Evolutionary conservation across 2,113 vertebrate genomes (phyloP), one percentile per base, ranked within the genome.

Genomic region (Micromys minutus): DNA sequence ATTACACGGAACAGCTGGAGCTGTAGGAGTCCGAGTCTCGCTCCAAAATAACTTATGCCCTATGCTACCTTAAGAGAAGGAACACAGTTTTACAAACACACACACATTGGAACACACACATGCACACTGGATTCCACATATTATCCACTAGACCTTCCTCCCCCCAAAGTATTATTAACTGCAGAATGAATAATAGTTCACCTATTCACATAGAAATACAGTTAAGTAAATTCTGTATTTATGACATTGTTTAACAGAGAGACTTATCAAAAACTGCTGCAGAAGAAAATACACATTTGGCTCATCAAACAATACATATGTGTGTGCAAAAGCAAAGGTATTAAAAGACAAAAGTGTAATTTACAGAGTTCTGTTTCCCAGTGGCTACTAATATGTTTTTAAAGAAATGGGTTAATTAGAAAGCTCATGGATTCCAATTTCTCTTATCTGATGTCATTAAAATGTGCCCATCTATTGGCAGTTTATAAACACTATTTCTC

Each of bases 1-100:
- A 99, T 99, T 99, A 99, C 99, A 99, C 99, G 99, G 99, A 99
- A 99, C 99, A 99, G 99, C 99, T 99, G 98, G 98, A 99, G 99
- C 99, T 99, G 99, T 98, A 98, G 99, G 99, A 98, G 98, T 99
- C 98, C 98, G 98, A 98, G 98, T 98, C 97, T 98, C 98, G 98
- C 98, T 98, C 98, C 98, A 98, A 99, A 99, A 99, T 98, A 99
- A 98, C 98, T 97, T 98, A 97, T 98, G 98, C 98, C 98, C 98
- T 98, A 87, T 96, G 97, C 98, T 98, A 98, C 97, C 98, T 98
- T 97, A 98, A 97, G 97, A 98, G 98, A 97, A 99, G 98, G 98
- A 98, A 97, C 96, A 98, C 96, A 98, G 96, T 98, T 98, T 98
- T 97, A 97, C 97, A 59, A n/a, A 65, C 57, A n/a, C n/a, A 45